Evolutionary conservation across 2,113 vertebrate species (phyloP).

Genomic region (Oryctolagus cuniculus): DNA sequence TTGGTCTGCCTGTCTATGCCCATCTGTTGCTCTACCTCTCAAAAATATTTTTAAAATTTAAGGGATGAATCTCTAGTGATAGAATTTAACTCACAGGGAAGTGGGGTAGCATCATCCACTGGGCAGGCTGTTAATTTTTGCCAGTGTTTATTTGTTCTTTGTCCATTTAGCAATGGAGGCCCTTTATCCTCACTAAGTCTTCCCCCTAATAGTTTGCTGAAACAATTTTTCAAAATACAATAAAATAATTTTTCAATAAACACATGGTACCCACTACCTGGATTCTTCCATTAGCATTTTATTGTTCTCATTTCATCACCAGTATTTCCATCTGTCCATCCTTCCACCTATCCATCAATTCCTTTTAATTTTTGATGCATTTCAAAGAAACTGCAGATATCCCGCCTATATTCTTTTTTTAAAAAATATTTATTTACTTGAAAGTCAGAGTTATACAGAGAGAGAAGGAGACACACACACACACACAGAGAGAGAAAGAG

Average conservation of each 20-base stretch:
- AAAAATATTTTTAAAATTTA: neutral
- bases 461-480: too few species aligned
- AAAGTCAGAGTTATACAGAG: too few species aligned
- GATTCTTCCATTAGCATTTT: neutral
- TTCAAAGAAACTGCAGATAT: neutral
- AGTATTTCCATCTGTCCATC: neutral
- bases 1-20: too few species aligned
- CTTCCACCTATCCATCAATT: neutral
- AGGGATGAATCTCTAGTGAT: slow-evolving; percentile 1
- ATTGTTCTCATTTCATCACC: neutral
- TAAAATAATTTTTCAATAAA: slow-evolving; percentile 26
- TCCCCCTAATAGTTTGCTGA: neutral
- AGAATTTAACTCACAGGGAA: neutral
- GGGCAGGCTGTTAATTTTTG: neutral
- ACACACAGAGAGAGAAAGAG: too few species aligned
- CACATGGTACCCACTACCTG: neutral
- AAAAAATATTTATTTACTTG: too few species aligned
- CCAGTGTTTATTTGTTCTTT: neutral
- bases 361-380: slow-evolving; percentile 41
- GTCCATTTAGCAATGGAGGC: neutral
- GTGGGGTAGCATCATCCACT: neutral
- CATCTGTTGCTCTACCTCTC: too few species aligned
- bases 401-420: too few species aligned
- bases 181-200: neutral
- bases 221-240: neutral